These are phyloP conservation scores for Pelosia muscerda DNA, from an alignment of 2,888 invertebrate species.

Conservation along the genomic window DNA sequence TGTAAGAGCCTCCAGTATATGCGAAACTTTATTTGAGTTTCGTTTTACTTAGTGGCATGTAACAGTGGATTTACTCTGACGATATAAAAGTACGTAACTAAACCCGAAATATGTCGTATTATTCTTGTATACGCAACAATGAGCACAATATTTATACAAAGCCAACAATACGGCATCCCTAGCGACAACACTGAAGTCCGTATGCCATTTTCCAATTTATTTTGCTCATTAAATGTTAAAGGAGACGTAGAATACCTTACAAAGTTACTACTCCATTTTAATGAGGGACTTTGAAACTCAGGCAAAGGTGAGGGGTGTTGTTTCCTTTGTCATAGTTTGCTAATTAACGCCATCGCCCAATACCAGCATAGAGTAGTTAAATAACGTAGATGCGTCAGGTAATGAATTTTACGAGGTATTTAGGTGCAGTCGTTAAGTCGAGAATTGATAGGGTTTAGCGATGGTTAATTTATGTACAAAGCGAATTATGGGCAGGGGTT, in stretches of 20 bases:
- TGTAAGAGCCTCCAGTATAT: too few relatives aligned
- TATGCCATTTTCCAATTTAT: constrained; percentile 54
- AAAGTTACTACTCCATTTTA: constrained; percentile 63
- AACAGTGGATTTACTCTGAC: neutral
- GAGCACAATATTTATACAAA: neutral
- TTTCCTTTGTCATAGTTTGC: constrained; percentile 73
- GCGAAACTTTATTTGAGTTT: too few relatives aligned
- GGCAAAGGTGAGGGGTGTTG: constrained; percentile 57
- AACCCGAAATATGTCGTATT: neutral
- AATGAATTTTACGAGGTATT: constrained; percentile 20
- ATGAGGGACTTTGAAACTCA: constrained; percentile 69
- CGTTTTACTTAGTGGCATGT: too few relatives aligned
- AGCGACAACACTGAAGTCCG: constrained; percentile 22
- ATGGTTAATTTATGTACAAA: neutral
- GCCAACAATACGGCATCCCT: neutral
- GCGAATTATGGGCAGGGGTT: neutral
- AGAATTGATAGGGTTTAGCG: constrained; percentile 16
- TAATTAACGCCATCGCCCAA: constrained; percentile 68
- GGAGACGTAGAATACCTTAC: constrained; percentile 51
- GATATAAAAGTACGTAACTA: neutral
- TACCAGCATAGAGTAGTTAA: constrained; percentile 48
- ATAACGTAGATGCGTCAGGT: constrained; percentile 35
- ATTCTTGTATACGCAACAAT: neutral
- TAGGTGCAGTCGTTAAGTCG: constrained; percentile 12
- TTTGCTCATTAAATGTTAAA: constrained; percentile 59